These are phyloP conservation scores for Drosophila tani DNA, from an alignment of 1,140 invertebrate species.

Conservation along the genomic window DNA sequence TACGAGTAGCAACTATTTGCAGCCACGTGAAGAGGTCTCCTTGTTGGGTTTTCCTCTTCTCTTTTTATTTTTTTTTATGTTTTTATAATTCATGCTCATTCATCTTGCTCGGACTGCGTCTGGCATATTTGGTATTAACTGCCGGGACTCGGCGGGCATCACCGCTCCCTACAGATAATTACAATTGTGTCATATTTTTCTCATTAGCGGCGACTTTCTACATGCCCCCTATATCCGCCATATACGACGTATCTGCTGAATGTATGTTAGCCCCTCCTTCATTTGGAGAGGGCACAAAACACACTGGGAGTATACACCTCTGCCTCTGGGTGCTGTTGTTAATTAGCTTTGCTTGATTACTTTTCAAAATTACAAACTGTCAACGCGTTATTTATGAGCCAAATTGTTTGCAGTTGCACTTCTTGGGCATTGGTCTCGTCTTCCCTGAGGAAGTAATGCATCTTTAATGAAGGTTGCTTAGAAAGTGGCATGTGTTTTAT, in stretches of 20 bases:
- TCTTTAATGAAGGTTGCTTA: conserved; percentile 42
- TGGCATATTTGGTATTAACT: conserved; percentile 76
- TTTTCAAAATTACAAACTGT: conserved; percentile 82
- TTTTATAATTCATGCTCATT: conserved; percentile 84
- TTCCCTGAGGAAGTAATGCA: conserved; percentile 31
- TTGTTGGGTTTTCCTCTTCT: conserved; percentile 39
- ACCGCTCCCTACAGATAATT: conserved; percentile 70
- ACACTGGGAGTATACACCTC: conserved; percentile 47
- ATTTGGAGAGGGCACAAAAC: conserved; percentile 25
- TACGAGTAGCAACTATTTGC: conserved; percentile 63
- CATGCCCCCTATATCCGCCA: conserved; percentile 22
- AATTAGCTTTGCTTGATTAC: conserved; percentile 81
- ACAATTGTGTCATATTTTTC: conserved; percentile 84
- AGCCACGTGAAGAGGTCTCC: conserved; percentile 48
- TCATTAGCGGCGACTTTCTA: conserved; percentile 76
- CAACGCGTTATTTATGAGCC: conserved; percentile 76
- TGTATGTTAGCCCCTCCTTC: conserved; percentile 12
- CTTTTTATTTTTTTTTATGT: conserved; percentile 69
- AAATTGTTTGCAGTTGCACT: conserved; percentile 50
- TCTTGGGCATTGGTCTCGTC: conserved; percentile 18
- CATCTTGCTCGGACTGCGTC: conserved; percentile 68
- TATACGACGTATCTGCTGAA: not conserved
- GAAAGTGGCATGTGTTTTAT: conserved; percentile 43
- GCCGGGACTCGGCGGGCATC: conserved; percentile 41
- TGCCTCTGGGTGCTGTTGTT: conserved; percentile 51